Conservation (phyloP, 1,140 invertebrate species). For the Apis laboriosa region DNA sequence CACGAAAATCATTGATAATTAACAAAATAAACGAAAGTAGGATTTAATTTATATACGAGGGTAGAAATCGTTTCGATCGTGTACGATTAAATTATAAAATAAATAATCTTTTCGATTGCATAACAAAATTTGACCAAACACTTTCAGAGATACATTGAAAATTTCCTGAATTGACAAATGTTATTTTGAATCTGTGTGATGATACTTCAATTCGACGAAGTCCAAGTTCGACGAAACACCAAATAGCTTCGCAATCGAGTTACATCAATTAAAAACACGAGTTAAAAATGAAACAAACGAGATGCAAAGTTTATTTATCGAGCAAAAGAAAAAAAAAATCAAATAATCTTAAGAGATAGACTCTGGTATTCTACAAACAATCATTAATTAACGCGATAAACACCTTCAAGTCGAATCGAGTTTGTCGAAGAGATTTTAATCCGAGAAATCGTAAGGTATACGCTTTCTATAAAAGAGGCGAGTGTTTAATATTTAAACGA, state of each 20-base stretch:
- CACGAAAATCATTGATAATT: background rate
- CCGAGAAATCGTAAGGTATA: background rate
- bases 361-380: background rate
- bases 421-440: background rate
- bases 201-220: background rate
- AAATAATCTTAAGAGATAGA: background rate
- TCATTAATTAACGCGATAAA: constrained; percentile 19
- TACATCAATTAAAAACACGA: constrained; percentile 14
- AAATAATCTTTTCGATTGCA: background rate
- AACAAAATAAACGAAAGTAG: background rate
- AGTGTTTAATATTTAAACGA: background rate
- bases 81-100: background rate
- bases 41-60: background rate
- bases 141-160: background rate
- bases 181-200: background rate
- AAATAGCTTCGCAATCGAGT: constrained; percentile 7
- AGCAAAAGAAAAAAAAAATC: background rate
- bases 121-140: background rate
- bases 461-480: background rate
- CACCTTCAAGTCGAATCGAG: background rate
- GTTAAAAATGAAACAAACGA: constrained; percentile 5
- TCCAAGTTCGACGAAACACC: no score
- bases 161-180: background rate
- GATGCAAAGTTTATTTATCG: background rate
- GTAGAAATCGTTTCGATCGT: background rate